Evolutionary conservation across 2,888 invertebrate genomes (phyloP).

Genomic region (Nomada fabriciana): DNA sequence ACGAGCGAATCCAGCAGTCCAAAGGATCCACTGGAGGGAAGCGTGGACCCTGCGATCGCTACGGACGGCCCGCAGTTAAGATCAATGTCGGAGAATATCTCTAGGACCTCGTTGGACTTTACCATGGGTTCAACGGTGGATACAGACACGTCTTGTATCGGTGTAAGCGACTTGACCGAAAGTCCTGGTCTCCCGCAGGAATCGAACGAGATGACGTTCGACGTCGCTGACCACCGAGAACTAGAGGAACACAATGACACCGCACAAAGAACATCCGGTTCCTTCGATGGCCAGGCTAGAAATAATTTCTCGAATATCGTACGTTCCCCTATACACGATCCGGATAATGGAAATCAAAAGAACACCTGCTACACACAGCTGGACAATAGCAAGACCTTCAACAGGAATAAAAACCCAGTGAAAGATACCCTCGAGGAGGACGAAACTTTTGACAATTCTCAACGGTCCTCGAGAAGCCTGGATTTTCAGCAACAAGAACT

Average conservation of each 20-base stretch:
- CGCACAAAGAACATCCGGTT: slow-evolving; percentile 17
- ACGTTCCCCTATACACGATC: slow-evolving; percentile 49
- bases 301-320: slow-evolving; percentile 45
- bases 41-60: slow-evolving; percentile 76
- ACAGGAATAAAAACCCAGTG: slow-evolving; percentile 67
- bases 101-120: slow-evolving; percentile 78
- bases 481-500: slow-evolving; percentile 59
- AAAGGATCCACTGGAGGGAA: slow-evolving; percentile 76
- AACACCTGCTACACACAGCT: slow-evolving; percentile 65
- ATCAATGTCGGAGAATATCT: slow-evolving; percentile 79
- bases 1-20: slow-evolving; percentile 77
- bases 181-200: slow-evolving; percentile 75
- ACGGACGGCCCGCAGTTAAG: slow-evolving; percentile 74
- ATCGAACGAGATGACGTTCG: slow-evolving; percentile 72
- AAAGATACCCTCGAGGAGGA: slow-evolving; percentile 50
- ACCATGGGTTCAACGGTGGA: slow-evolving; percentile 80
- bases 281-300: slow-evolving; percentile 47
- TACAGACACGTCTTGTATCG: slow-evolving; percentile 79
- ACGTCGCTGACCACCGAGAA: slow-evolving; percentile 58
- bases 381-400: slow-evolving; percentile 71
- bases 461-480: slow-evolving; percentile 46
- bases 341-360: slow-evolving; percentile 72
- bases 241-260: slow-evolving; percentile 60
- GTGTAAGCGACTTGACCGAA: slow-evolving; percentile 77
- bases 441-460: slow-evolving; percentile 67